phyloP scores from a whole-genome alignment of 2,797 vertebrate species.

The Rhynchonycteris naso region DNA sequence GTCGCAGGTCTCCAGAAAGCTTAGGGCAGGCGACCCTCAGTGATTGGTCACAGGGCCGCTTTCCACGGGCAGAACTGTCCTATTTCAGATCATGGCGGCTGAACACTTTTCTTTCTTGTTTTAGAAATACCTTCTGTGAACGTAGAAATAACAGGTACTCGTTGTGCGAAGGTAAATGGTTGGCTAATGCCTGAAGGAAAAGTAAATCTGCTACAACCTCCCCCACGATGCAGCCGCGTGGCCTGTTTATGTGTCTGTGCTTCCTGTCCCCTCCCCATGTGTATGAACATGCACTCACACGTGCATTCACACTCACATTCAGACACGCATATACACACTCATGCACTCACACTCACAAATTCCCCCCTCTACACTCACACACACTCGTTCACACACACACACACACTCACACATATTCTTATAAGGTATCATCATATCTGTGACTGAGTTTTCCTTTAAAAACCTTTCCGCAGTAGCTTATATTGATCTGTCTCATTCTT shows the following conservation, averaged over 20 bases:
- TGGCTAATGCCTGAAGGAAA: neutral
- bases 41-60: too few relatives aligned
- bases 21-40: neutral
- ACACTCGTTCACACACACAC: neutral
- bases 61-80: neutral
- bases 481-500: neutral
- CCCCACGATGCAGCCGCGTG: accelerated
- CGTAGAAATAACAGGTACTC: neutral
- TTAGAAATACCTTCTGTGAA: neutral
- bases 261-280: neutral
- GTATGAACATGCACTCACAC: too few relatives aligned
- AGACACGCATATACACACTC: too few relatives aligned
- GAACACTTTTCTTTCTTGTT: neutral
- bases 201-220: neutral
- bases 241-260: neutral
- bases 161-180: neutral
- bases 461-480: neutral
- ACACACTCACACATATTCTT: neutral
- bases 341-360: neutral
- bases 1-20: neutral
- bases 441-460: neutral
- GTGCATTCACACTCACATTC: neutral
- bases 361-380: neutral
- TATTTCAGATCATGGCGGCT: neutral
- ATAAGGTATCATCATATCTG: neutral